Evolutionary conservation across 2,888 invertebrate species (phyloP).

Genomic region (Gonocerus acuteangulatus): DNA sequence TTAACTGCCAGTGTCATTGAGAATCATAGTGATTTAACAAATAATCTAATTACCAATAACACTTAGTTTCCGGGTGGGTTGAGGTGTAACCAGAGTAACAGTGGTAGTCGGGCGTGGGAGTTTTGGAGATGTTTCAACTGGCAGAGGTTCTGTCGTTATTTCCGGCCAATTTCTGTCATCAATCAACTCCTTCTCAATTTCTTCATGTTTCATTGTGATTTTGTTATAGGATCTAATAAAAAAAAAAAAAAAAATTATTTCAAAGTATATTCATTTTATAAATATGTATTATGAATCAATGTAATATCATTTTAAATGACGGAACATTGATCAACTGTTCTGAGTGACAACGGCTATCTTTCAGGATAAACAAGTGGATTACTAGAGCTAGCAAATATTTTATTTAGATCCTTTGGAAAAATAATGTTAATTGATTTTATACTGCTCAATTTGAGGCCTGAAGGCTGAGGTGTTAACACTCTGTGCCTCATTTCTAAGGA

Average conservation of each 20-base stretch:
- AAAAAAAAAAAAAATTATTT: background rate
- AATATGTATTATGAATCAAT: background rate
- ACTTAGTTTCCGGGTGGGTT: slow-evolving; percentile 20
- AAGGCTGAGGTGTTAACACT: too few species aligned
- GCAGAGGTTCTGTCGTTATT: slow-evolving; percentile 34
- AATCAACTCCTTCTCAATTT: slow-evolving; percentile 52
- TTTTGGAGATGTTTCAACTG: slow-evolving; percentile 18
- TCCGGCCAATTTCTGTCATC: slow-evolving; percentile 59
- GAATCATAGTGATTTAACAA: too few species aligned
- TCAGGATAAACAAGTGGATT: too few species aligned
- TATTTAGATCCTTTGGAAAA: too few species aligned
- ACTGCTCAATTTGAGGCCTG: too few species aligned
- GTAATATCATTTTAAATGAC: too few species aligned
- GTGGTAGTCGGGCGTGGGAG: slow-evolving; percentile 34
- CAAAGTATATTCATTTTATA: background rate
- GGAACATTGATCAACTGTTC: too few species aligned
- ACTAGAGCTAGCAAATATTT: too few species aligned
- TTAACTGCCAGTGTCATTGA: too few species aligned
- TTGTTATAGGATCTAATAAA: slow-evolving; percentile 47
- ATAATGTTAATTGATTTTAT: too few species aligned
- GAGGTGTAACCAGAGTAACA: slow-evolving; percentile 32
- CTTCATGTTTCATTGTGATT: slow-evolving; percentile 33
- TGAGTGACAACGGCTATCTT: too few species aligned
- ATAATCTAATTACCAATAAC: slow-evolving; percentile 25
- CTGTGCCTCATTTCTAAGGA: too few species aligned